Evolutionary conservation across 2,888 invertebrate species (phyloP).

Genomic region (Steinernema hermaphroditum): DNA sequence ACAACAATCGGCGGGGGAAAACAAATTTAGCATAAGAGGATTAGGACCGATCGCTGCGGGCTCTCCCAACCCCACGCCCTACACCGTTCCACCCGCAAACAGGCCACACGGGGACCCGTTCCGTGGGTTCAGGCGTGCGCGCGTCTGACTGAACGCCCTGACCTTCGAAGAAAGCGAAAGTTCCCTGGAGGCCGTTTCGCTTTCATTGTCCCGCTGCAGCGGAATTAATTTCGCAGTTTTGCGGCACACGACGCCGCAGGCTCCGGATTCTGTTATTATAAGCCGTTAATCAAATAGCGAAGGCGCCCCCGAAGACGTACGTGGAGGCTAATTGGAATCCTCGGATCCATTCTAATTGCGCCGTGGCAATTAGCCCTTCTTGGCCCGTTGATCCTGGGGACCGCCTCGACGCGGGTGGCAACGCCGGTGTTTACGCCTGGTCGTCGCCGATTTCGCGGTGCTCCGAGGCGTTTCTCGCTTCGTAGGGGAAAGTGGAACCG

Average conservation of each 20-base stretch:
- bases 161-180: slow-evolving; percentile 14
- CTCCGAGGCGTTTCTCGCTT: too few species aligned
- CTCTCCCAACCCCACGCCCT: too few species aligned
- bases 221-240: slow-evolving; percentile 25
- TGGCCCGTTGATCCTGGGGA: too few species aligned
- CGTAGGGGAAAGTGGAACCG: background rate
- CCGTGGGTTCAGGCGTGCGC: background rate
- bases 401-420: too few species aligned
- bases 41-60: too few species aligned
- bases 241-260: background rate
- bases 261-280: slow-evolving; percentile 22
- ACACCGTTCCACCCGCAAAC: slow-evolving; percentile 22
- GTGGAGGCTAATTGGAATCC: slow-evolving; percentile 26
- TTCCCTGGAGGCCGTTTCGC: slow-evolving; percentile 30
- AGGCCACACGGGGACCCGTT: slow-evolving; percentile 10
- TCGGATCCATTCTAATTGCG: background rate
- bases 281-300: slow-evolving; percentile 17
- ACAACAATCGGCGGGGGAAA: background rate
- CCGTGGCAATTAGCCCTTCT: too few species aligned
- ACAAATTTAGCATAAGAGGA: slow-evolving; percentile 18
- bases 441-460: too few species aligned
- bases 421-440: too few species aligned
- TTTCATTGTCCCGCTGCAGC: background rate
- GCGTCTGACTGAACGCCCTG: background rate
- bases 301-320: background rate